A percentile compares a stretch with the other conserved stretches of the same genome.
These are phyloP conservation scores for Clunio marinus DNA, from an alignment of 2,888 invertebrate species.

Conservation along the genomic window DNA sequence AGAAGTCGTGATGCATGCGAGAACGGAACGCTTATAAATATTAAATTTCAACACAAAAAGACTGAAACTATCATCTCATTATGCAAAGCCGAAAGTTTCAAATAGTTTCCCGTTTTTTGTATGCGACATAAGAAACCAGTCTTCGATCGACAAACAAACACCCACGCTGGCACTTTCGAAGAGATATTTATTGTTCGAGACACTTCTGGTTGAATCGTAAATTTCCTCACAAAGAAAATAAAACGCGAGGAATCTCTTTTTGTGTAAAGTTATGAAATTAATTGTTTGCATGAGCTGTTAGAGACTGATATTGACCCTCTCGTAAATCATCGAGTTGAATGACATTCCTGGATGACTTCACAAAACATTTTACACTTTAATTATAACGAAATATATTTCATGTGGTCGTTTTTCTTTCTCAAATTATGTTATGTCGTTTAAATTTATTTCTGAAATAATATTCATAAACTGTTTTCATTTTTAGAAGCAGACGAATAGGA, in stretches of 20 bases:
- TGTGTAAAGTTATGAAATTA: too few relatives aligned
- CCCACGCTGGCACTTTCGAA: conserved; percentile 14
- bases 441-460: background rate
- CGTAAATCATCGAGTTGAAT: background rate
- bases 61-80: conserved; percentile 24
- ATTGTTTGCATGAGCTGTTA: background rate
- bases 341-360: conserved; percentile 6
- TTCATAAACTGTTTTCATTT: background rate
- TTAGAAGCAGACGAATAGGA: conserved; percentile 21
- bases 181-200: background rate
- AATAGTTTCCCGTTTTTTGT: background rate
- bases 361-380: background rate
- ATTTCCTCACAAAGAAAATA: background rate
- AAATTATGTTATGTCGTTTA: background rate
- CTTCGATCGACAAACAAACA: background rate
- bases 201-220: conserved; percentile 6
- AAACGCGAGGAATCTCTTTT: too few relatives aligned
- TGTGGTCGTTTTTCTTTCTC: background rate
- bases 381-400: conserved; percentile 15
- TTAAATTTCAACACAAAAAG: conserved; percentile 23
- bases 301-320: conserved; percentile 23
- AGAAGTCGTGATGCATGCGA: background rate
- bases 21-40: conserved; percentile 8
- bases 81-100: conserved; percentile 15
- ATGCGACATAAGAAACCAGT: background rate